Evolutionary conservation across 2,888 invertebrate genomes (phyloP).

Genomic region (Tridacna crocea): DNA sequence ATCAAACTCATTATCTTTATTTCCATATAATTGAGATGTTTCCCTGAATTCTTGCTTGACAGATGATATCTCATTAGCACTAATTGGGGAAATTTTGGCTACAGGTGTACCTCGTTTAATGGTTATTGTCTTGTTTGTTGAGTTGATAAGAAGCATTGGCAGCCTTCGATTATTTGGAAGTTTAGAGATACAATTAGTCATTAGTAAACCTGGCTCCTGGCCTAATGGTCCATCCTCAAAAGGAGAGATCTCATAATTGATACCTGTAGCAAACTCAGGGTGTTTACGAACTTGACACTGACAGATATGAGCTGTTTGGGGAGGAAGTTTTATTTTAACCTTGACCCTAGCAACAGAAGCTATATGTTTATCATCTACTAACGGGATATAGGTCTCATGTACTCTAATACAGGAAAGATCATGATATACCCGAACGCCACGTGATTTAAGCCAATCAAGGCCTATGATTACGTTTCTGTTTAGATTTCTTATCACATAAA

Average conservation of each 20-base stretch:
- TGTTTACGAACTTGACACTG: neutral
- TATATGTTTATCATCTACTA: neutral
- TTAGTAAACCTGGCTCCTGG: neutral
- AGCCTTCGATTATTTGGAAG: neutral
- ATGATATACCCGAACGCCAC: slow-evolving; percentile 40
- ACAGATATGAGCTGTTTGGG: slow-evolving; percentile 4
- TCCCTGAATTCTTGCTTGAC: too few species aligned
- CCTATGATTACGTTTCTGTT: slow-evolving; percentile 44
- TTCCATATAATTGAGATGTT: too few species aligned
- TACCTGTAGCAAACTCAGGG: slow-evolving; percentile 3
- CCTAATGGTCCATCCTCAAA: neutral
- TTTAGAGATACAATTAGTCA: slow-evolving; percentile 1
- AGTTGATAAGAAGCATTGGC: neutral
- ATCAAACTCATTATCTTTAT: too few species aligned
- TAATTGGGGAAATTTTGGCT: neutral
- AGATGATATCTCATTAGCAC: neutral
- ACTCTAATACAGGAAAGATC: slow-evolving; percentile 31
- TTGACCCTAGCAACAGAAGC: neutral
- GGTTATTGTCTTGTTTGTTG: neutral
- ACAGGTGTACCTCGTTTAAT: slow-evolving; percentile 2
- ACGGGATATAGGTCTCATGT: slow-evolving; percentile 9
- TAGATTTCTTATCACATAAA: slow-evolving; percentile 17
- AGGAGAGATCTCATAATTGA: neutral
- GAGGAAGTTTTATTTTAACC: neutral
- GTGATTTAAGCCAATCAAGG: slow-evolving; percentile 22